phyloP scores from a whole-genome alignment of 2,888 invertebrate genomes.

The Molorchus minor region DNA sequence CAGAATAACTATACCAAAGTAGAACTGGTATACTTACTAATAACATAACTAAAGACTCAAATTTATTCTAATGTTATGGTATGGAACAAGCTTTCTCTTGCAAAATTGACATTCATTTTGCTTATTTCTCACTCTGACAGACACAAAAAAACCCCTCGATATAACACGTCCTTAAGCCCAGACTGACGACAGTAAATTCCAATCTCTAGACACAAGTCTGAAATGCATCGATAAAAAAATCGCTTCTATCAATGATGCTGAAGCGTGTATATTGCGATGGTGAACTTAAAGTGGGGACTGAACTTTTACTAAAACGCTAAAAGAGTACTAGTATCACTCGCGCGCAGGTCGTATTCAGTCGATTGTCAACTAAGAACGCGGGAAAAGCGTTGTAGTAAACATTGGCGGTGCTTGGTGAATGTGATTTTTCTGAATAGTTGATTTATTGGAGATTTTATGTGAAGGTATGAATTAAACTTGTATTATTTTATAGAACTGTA shows the following conservation, averaged over 20 bases:
- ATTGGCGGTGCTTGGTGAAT: constrained; percentile 11
- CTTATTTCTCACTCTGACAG: too few species aligned
- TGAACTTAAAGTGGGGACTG: constrained; percentile 17
- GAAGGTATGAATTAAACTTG: constrained; percentile 22
- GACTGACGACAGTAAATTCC: constrained; percentile 8
- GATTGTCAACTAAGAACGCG: constrained; percentile 18
- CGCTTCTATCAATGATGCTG: constrained; percentile 21
- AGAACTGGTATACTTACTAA: too few species aligned
- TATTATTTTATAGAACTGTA: not conserved
- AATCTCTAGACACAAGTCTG: constrained; percentile 7
- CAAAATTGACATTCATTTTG: too few species aligned
- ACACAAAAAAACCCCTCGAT: too few species aligned
- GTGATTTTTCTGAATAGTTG: constrained; percentile 12
- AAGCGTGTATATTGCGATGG: not conserved
- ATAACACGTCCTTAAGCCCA: too few species aligned
- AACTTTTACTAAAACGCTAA: constrained; percentile 8
- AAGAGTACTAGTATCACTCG: constrained; percentile 18
- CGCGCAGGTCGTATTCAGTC: constrained; percentile 29
- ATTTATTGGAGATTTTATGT: constrained; percentile 10
- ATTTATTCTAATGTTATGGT: too few species aligned
- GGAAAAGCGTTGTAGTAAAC: constrained; percentile 17
- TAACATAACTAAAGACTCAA: too few species aligned
- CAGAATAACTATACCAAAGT: too few species aligned
- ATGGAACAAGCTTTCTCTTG: too few species aligned
- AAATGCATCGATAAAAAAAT: constrained; percentile 10